These are phyloP conservation scores for Sinhomidia bicolor DNA, from an alignment of 2,888 invertebrate species.

Conservation along the genomic window DNA sequence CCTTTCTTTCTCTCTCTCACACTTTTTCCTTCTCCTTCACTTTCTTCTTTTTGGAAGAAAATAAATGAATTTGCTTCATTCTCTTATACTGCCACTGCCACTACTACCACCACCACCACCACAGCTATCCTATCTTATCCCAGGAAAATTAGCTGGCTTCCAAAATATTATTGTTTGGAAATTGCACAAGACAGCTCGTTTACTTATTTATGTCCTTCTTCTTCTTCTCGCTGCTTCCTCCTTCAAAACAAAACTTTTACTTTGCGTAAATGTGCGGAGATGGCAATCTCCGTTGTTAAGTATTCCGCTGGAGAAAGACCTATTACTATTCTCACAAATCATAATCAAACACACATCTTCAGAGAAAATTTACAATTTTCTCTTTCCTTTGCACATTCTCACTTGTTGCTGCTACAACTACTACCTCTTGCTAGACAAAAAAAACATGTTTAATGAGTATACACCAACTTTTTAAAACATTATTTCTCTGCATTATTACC, in stretches of 20 bases:
- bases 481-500: background rate
- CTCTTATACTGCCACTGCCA: background rate
- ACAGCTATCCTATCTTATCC: constrained; percentile 20
- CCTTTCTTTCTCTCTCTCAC: constrained; percentile 1
- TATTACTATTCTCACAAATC: background rate
- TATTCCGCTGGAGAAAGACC: background rate
- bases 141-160: constrained; percentile 12
- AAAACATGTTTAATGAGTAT: background rate
- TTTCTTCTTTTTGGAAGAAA: background rate
- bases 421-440: background rate
- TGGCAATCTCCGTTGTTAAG: constrained; percentile 26
- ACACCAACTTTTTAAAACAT: background rate
- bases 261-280: constrained; percentile 25
- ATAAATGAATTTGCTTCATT: constrained; percentile 33
- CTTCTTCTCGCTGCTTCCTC: background rate
- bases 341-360: background rate
- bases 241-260: background rate
- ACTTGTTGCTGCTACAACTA: constrained; percentile 43
- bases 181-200: constrained; percentile 42
- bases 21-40: background rate
- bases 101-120: background rate
- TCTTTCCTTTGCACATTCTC: background rate
- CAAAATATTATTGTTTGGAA: constrained; percentile 44
- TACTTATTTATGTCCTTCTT: constrained; percentile 31
- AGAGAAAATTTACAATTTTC: constrained; percentile 9